Conservation (phyloP, 2,113 vertebrate species). For the Polypterus senegalus region DNA sequence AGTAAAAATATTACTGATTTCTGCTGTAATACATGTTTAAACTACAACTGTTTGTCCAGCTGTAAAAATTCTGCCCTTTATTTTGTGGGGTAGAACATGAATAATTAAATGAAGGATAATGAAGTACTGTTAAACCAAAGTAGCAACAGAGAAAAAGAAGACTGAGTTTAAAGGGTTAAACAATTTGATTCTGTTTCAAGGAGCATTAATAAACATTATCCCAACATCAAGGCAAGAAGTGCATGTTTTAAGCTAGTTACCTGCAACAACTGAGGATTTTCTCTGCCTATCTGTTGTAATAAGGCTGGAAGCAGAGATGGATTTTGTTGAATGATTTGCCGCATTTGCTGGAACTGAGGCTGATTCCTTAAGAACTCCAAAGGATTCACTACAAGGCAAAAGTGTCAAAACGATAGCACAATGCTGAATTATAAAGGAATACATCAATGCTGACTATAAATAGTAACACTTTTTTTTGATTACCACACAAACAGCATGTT, state of each 20-base stretch:
- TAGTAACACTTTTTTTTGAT: no score
- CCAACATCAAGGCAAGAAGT: conserved; percentile 4
- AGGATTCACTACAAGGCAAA: conserved; percentile 59
- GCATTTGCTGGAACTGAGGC: conserved; percentile 91
- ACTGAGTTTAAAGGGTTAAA: conserved; percentile 6
- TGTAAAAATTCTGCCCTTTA: no score
- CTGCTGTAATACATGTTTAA: no score
- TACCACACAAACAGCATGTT: neutral
- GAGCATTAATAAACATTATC: neutral
- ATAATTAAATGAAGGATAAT: no score
- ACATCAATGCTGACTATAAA: no score
- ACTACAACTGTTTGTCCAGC: no score
- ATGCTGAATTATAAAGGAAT: no score
- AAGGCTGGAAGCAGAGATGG: conserved; percentile 79
- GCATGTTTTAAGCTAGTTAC: conserved; percentile 28
- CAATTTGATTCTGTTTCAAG: neutral
- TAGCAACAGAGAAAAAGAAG: conserved; percentile 2
- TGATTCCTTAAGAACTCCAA: conserved; percentile 87
- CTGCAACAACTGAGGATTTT: conserved; percentile 89
- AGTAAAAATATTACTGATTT: no score
- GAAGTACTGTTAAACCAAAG: no score
- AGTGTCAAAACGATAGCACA: no score
- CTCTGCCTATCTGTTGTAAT: conserved; percentile 86
- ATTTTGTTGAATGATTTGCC: conserved; percentile 94
- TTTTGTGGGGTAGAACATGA: no score